phyloP scores from a whole-genome alignment of 1,140 invertebrate genomes.

The Cepaea nemoralis region DNA sequence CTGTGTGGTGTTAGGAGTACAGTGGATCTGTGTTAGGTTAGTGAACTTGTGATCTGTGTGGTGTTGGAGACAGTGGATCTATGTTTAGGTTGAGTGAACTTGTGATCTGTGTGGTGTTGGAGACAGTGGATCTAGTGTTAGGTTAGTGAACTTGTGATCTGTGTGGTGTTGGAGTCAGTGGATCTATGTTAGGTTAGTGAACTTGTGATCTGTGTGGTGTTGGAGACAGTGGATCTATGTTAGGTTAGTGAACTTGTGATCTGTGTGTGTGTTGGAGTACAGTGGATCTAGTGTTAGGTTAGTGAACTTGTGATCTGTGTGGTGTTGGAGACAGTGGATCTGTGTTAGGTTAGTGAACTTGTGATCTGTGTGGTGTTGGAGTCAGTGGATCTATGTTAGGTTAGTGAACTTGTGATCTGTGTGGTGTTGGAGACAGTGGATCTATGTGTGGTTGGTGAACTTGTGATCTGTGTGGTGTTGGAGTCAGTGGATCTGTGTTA shows the following conservation, averaged over 20 bases:
- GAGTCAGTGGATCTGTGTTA: background rate
- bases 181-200: too few species aligned
- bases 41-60: too few species aligned
- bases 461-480: too few species aligned
- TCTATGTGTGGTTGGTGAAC: background rate
- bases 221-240: background rate
- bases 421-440: background rate
- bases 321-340: background rate
- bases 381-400: background rate
- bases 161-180: too few species aligned
- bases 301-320: background rate
- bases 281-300: background rate
- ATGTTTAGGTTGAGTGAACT: too few species aligned
- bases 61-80: too few species aligned
- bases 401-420: background rate
- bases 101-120: too few species aligned
- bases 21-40: too few species aligned
- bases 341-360: background rate
- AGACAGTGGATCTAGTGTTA: too few species aligned
- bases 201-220: too few species aligned
- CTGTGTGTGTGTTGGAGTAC: background rate
- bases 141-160: too few species aligned
- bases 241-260: background rate
- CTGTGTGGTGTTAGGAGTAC: too few species aligned
- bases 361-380: slow-evolving; percentile 3